Evolutionary conservation across 2,888 invertebrate genomes (phyloP).

Genomic region (Lithosia quadra): DNA sequence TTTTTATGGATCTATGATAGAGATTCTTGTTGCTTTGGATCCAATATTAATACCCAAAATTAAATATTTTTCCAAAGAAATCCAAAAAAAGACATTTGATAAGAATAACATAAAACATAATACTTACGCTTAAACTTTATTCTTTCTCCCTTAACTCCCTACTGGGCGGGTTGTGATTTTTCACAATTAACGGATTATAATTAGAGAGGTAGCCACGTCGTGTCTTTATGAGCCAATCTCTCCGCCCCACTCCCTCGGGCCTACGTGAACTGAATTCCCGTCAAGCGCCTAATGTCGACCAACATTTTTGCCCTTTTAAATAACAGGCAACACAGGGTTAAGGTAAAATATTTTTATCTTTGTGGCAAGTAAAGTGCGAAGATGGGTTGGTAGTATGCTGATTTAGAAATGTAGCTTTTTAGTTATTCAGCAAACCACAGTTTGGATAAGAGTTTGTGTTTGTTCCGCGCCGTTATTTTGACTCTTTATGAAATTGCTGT

Average conservation of each 20-base stretch:
- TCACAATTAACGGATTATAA: conserved; percentile 77
- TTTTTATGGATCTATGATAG: too few species aligned
- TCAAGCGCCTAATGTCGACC: conserved; percentile 36
- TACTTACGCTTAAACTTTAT: conserved; percentile 27
- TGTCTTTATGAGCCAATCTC: conserved; percentile 66
- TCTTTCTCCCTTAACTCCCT: conserved; percentile 35
- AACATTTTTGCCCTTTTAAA: conserved; percentile 45
- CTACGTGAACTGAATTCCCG: conserved; percentile 63
- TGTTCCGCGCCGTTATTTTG: conserved; percentile 23
- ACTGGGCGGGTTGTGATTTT: conserved; percentile 54
- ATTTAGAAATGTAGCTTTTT: conserved; percentile 37
- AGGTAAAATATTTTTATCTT: conserved; percentile 49
- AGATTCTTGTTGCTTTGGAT: too few species aligned
- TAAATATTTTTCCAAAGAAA: too few species aligned
- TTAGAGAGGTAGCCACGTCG: conserved; percentile 68
- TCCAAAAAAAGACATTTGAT: too few species aligned
- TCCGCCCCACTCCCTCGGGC: conserved; percentile 44
- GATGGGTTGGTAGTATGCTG: conserved; percentile 36
- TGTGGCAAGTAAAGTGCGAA: conserved; percentile 37
- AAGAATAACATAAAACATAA: conserved; percentile 9
- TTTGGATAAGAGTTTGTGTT: conserved; percentile 30
- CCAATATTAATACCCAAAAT: too few species aligned
- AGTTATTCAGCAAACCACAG: conserved; percentile 40
- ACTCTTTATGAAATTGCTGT: conserved; percentile 11
- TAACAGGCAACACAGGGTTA: conserved; percentile 37